A percentile compares a stretch with the other conserved stretches of the same genome.
Conservation (phyloP, 37 sponge, comb jelly and placozoan species). For the Ianthella basta region DNA sequence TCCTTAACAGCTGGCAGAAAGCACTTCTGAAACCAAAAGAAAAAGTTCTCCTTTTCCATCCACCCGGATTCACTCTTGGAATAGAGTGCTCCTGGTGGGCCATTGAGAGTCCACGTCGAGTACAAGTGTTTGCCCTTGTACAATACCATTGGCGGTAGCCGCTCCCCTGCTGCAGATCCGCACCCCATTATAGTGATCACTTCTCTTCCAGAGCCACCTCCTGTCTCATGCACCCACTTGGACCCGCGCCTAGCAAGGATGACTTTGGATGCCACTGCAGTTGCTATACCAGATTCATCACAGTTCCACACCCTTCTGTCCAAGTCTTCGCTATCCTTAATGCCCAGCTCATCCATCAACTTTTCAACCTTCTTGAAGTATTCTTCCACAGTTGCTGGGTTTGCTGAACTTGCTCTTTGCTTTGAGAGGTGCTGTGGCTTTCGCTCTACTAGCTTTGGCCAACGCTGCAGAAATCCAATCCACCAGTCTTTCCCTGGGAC, state of each 20-base stretch:
- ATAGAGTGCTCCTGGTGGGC: conserved; percentile 55
- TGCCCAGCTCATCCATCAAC: too few species aligned
- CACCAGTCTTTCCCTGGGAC: neutral
- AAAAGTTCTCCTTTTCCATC: conserved; percentile 59
- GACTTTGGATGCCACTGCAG: conserved; percentile 28
- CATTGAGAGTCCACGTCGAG: conserved; percentile 39
- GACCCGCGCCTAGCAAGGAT: conserved; percentile 37
- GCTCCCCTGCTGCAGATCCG: conserved; percentile 47
- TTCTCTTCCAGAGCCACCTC: conserved; percentile 56
- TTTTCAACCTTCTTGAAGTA: too few species aligned
- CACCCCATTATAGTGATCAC: conserved; percentile 49
- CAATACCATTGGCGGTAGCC: conserved; percentile 58
- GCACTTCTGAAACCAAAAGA: conserved; percentile 48
- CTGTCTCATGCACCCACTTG: conserved; percentile 51
- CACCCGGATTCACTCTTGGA: conserved; percentile 49
- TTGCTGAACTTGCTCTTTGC: too few species aligned
- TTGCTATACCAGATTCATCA: conserved; percentile 61
- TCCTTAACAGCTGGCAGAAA: conserved; percentile 46
- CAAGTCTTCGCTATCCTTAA: too few species aligned
- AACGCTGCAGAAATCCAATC: too few species aligned
- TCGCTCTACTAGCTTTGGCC: too few species aligned
- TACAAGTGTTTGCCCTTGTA: conserved; percentile 68
- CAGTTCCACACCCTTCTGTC: conserved; percentile 47
- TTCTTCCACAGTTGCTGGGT: too few species aligned
- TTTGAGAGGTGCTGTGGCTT: conserved; percentile 5